These are phyloP conservation scores for Eurois occulta DNA, from an alignment of 2,888 invertebrate genomes.

Conservation along the genomic window DNA sequence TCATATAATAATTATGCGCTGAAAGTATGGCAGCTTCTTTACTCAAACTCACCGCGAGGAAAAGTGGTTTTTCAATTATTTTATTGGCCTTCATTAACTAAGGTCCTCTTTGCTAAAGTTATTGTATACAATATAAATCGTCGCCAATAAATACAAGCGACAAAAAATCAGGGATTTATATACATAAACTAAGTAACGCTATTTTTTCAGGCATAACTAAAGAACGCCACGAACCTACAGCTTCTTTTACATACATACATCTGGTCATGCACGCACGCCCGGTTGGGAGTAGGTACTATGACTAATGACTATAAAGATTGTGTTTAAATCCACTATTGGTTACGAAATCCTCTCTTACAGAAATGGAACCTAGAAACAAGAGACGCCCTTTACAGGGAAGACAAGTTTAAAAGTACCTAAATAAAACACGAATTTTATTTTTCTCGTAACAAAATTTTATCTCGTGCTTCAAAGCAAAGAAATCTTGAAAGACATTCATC, in stretches of 20 bases:
- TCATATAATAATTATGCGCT: slow-evolving; percentile 11
- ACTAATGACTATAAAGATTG: background rate
- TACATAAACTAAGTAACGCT: background rate
- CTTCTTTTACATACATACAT: too few species aligned
- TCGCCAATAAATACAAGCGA: background rate
- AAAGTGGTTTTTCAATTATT: background rate
- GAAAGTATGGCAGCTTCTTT: background rate
- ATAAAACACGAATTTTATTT: background rate
- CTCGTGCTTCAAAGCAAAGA: background rate
- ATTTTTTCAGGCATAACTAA: too few species aligned
- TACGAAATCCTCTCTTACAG: background rate
- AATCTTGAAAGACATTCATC: slow-evolving; percentile 25
- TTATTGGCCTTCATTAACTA: background rate
- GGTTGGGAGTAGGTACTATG: background rate
- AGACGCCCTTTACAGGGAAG: too few species aligned
- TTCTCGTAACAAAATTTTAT: background rate
- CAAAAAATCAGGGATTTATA: background rate
- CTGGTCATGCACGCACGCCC: background rate
- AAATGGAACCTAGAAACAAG: background rate
- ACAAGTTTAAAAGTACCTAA: background rate
- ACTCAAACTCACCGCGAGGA: background rate
- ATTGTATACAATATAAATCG: too few species aligned
- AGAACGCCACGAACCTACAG: background rate
- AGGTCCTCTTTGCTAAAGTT: background rate
- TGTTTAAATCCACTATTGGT: background rate